Percentiles rank a stretch among this genome's conserved stretches.
Evolutionary conservation across 2,113 vertebrate species (phyloP).

Genomic region (Nanorana parkeri): DNA sequence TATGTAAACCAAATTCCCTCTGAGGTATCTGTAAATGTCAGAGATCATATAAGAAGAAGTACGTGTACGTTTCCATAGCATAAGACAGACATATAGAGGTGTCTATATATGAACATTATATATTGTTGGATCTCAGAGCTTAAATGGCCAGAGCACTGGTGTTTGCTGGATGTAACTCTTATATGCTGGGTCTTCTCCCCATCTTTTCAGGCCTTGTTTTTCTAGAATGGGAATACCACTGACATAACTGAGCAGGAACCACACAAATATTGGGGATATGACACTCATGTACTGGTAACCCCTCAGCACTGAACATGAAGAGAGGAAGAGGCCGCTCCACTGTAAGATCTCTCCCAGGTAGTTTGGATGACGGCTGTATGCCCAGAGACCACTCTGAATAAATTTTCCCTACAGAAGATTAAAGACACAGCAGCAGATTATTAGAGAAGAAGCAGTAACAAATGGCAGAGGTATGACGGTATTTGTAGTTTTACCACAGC

Average conservation of each 20-base stretch:
- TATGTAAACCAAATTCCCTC: too few species aligned
- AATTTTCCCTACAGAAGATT: constrained; percentile 72
- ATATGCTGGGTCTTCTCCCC: constrained; percentile 73
- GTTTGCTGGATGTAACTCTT: constrained; percentile 75
- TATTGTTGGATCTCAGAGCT: background rate
- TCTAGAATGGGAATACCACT: constrained; percentile 80
- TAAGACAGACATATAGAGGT: too few species aligned
- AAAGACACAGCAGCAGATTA: too few species aligned
- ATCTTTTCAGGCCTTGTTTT: constrained; percentile 73
- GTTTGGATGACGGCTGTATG: constrained; percentile 80
- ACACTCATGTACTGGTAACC: constrained; percentile 73
- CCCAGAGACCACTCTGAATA: constrained; percentile 80
- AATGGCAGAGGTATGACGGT: too few species aligned
- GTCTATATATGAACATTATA: too few species aligned
- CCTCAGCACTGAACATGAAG: constrained; percentile 74
- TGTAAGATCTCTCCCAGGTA: constrained; percentile 82
- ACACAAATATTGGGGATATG: constrained; percentile 75
- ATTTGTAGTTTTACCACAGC: too few species aligned
- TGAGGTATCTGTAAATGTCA: too few species aligned
- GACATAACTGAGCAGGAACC: constrained; percentile 76
- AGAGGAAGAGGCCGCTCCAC: constrained; percentile 79
- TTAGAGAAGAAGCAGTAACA: too few species aligned
- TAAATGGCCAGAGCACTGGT: constrained; percentile 76
- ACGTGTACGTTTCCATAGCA: too few species aligned
- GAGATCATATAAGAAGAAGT: too few species aligned